These are phyloP conservation scores for Diogma glabrata DNA, from an alignment of 2,888 invertebrate genomes.

Conservation along the genomic window DNA sequence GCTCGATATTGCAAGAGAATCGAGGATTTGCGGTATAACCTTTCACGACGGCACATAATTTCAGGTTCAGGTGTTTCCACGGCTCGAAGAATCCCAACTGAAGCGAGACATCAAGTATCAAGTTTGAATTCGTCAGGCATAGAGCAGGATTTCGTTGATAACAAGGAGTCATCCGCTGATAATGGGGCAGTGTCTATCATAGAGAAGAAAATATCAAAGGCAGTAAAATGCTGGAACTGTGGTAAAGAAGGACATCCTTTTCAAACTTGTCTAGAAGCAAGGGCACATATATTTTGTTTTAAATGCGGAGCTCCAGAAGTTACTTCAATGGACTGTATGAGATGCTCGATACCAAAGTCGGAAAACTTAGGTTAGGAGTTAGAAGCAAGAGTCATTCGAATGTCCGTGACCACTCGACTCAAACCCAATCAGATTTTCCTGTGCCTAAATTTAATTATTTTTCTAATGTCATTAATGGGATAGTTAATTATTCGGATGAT, in stretches of 20 bases:
- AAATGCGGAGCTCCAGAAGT: not conserved
- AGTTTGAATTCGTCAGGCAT: too few species aligned
- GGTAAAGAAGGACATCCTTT: not conserved
- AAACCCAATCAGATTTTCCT: too few species aligned
- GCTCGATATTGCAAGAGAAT: not conserved
- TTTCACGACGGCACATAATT: not conserved
- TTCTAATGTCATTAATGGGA: not conserved
- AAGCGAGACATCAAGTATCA: too few species aligned
- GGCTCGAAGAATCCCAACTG: too few species aligned
- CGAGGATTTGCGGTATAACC: not conserved
- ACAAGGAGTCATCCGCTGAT: too few species aligned
- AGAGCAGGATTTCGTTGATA: too few species aligned
- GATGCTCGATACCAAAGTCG: not conserved
- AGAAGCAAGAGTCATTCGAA: not conserved
- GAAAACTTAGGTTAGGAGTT: not conserved
- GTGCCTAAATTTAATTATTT: not conserved
- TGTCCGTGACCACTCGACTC: not conserved
- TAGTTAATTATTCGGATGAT: not conserved
- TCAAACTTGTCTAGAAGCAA: not conserved
- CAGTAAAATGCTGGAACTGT: not conserved
- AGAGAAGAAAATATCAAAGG: too few species aligned
- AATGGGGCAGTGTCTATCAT: too few species aligned
- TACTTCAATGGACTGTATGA: not conserved
- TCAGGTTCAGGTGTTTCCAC: too few species aligned
- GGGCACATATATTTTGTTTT: not conserved